These are phyloP conservation scores for Galbula dea DNA, from an alignment of 2,113 vertebrate genomes.

Conservation along the genomic window DNA sequence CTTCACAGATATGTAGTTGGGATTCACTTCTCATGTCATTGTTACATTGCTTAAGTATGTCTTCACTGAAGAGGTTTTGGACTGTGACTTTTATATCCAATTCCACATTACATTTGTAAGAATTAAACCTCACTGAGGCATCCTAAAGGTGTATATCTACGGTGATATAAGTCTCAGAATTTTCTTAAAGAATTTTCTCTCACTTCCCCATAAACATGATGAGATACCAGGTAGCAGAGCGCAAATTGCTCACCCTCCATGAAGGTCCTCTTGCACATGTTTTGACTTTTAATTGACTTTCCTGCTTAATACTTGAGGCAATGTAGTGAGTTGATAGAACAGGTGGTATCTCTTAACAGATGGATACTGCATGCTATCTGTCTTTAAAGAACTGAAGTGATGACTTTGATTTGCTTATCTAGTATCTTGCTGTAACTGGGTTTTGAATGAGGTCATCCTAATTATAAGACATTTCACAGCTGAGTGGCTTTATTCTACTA, in stretches of 20 bases:
- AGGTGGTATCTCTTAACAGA: constrained; percentile 37
- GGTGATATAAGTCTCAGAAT: not conserved
- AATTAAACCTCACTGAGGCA: not conserved
- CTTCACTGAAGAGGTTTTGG: not conserved
- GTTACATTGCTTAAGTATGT: not conserved
- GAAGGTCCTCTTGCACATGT: not conserved
- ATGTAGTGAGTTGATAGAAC: constrained; percentile 14
- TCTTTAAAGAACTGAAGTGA: constrained; percentile 45
- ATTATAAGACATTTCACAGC: constrained; percentile 53
- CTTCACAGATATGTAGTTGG: not conserved
- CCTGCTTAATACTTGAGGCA: not conserved
- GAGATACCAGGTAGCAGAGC: not conserved
- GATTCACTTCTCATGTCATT: not conserved
- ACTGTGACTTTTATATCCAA: not conserved
- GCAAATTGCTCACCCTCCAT: not conserved
- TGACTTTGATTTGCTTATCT: constrained; percentile 52
- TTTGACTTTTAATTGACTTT: constrained; percentile 9
- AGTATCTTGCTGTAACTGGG: constrained; percentile 8
- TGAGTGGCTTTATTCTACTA: constrained; percentile 37
- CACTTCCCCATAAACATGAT: not conserved
- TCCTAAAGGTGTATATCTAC: not conserved
- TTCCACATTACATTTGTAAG: not conserved
- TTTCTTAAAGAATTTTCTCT: not conserved
- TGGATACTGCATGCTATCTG: constrained; percentile 33
- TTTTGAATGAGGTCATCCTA: constrained; percentile 45